A percentile compares a stretch with the other conserved stretches of the same genome.
These are phyloP conservation scores for Syngnathus rostellatus DNA, from an alignment of 2,797 vertebrate species.

Conservation along the genomic window DNA sequence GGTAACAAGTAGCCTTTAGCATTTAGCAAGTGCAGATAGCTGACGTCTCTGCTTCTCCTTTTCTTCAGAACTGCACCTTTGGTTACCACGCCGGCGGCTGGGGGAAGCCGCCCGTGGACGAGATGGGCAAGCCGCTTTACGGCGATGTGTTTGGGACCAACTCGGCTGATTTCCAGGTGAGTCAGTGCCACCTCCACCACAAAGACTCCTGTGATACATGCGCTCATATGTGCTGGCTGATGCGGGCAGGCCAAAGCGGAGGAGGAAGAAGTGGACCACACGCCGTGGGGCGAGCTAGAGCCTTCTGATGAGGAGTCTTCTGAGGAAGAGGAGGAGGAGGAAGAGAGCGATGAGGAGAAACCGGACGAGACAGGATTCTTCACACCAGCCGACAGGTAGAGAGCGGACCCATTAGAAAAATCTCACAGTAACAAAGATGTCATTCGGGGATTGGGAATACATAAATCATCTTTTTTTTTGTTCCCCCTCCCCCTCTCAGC, in stretches of 20 bases:
- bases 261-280: constrained; percentile 85
- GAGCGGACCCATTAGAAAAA: neutral
- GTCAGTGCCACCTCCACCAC: neutral
- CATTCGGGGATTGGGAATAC: too few species aligned
- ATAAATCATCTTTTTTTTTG: neutral
- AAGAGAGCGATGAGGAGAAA: constrained; percentile 90
- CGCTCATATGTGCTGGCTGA: neutral
- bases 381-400: constrained; percentile 85
- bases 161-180: constrained; percentile 82
- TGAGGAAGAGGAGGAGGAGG: constrained; percentile 87
- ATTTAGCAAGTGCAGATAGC: neutral
- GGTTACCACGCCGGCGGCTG: constrained; percentile 91
- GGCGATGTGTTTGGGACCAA: constrained; percentile 92
- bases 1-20: constrained; percentile 41
- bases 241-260: constrained; percentile 80
- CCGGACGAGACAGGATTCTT: constrained; percentile 89
- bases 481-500: constrained; percentile 40
- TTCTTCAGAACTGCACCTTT: constrained; percentile 80
- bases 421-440: too few species aligned
- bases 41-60: neutral
- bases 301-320: constrained; percentile 89
- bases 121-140: constrained; percentile 89
- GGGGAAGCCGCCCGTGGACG: constrained; percentile 89
- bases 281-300: constrained; percentile 88
- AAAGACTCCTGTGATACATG: too few species aligned